Percentiles rank a stretch among this genome's conserved stretches.
phyloP scores from a whole-genome alignment of 2,113 vertebrate genomes.

The Pseudopodoces humilis region DNA sequence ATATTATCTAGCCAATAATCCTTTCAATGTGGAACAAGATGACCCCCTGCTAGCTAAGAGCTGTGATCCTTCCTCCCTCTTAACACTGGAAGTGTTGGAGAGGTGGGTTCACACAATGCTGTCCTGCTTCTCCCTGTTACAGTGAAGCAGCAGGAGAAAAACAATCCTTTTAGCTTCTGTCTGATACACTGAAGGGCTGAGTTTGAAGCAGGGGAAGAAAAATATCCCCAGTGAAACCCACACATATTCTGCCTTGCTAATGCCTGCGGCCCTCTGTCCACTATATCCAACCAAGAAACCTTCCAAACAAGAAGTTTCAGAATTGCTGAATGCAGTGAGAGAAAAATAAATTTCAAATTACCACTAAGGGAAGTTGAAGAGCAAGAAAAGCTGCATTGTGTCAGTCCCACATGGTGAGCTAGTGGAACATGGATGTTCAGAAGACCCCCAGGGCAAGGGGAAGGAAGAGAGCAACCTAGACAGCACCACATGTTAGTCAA shows the following conservation, averaged over 20 bases:
- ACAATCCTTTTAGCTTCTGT: not conserved
- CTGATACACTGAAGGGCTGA: not conserved
- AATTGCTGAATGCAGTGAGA: not conserved
- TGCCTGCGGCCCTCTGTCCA: not conserved
- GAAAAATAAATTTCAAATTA: not conserved
- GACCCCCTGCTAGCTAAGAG: not conserved
- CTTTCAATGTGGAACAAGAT: not conserved
- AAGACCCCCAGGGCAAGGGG: not conserved
- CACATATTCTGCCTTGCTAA: not conserved
- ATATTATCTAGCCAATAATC: not conserved
- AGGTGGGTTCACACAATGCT: not conserved
- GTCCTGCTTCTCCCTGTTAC: not conserved
- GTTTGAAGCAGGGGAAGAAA: not conserved
- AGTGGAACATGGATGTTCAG: not conserved
- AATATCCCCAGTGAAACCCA: not conserved
- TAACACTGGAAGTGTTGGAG: not conserved
- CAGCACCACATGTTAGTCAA: fast-evolving
- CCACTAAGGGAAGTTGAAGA: not conserved
- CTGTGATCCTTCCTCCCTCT: not conserved
- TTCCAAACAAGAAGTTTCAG: not conserved
- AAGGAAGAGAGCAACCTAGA: not conserved
- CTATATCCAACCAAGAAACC: not conserved
- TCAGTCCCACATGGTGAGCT: not conserved
- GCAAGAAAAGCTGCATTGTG: conserved; percentile 16
- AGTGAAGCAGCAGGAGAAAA: not conserved